Conservation (phyloP, 2,797 vertebrate genomes). For the Tinamus major region DNA sequence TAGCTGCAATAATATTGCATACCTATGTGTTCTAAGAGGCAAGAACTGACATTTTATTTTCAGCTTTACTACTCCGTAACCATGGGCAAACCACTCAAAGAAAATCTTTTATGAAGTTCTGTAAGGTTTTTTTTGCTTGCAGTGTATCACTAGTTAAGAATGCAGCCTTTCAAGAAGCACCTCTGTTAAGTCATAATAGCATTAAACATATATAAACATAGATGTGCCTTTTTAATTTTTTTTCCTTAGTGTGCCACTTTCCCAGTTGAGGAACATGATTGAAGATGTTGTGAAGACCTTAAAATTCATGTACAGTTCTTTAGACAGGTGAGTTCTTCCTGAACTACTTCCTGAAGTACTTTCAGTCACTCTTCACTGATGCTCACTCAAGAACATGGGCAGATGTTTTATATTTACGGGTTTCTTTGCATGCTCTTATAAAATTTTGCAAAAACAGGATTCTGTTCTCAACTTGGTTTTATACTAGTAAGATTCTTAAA, state of each 20-base stretch:
- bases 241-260: conserved; percentile 87
- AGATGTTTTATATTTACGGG: background rate
- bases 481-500: background rate
- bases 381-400: background rate
- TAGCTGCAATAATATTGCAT: background rate
- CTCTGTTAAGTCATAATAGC: background rate
- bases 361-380: background rate
- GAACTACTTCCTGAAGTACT: background rate
- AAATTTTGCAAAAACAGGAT: background rate
- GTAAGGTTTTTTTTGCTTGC: background rate
- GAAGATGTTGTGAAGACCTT: conserved; percentile 87
- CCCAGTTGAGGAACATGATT: conserved; percentile 89
- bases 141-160: background rate
- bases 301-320: conserved; percentile 91
- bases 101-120: background rate
- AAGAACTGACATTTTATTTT: background rate
- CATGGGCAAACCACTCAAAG: background rate
- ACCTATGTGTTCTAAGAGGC: background rate
- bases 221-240: background rate
- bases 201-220: background rate
- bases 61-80: background rate
- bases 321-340: conserved; percentile 86
- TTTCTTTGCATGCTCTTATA: background rate
- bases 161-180: background rate
- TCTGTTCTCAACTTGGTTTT: background rate